Base-by-base conservation (phyloP, 2,888 invertebrate genomes). In the Hipparchia semele region DNA sequence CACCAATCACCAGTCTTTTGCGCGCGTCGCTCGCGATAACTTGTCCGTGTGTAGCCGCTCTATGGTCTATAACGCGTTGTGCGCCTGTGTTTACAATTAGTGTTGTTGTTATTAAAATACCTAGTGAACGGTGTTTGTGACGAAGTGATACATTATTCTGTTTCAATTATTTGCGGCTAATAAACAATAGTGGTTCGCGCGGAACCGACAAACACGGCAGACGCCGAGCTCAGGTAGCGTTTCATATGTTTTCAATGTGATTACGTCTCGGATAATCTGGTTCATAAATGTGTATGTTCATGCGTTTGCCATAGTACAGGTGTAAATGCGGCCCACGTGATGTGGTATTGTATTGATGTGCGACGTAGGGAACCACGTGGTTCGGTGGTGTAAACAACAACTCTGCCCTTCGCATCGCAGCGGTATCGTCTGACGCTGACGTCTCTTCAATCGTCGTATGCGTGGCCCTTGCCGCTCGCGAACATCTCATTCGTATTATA, bases 191-290 rank as follows among this genome's bases (percentile, higher is more conserved):
- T 89, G 86, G 85, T 87, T 85, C 80, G 82, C 80, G 80, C 83
- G 84, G 82, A 86, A 82, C 82, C 84, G 84, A 84, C 85, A 84
- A 86, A 87, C 86, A 91, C 92, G 91, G 89, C 90, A 87, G 87
- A 84, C 90, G 86, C 88, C 90, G 91, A 90, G 91, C 90, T 89
- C 89, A 91, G 93, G 93, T 92, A 90, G 84, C 84, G 84, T 89
- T 86, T 87, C 83, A 78, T 86, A 86, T 88, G 86, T 90, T 90
- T 91, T 90, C 83, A 83, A 87, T 88, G 83, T 89, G 86, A 89
- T 87, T 89, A 89, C 82, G 79, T 79, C 80, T 84, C 80, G 82
- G 80, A 80, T 84, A 82, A 85, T 87, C 84, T 81, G 80, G 81
- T 84, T 83, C 76, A 78, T 79, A 76, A 82, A 79, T 79, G 72